Base-by-base conservation (phyloP, 2,888 invertebrate genomes). In the Pyrochroa serraticornis region DNA sequence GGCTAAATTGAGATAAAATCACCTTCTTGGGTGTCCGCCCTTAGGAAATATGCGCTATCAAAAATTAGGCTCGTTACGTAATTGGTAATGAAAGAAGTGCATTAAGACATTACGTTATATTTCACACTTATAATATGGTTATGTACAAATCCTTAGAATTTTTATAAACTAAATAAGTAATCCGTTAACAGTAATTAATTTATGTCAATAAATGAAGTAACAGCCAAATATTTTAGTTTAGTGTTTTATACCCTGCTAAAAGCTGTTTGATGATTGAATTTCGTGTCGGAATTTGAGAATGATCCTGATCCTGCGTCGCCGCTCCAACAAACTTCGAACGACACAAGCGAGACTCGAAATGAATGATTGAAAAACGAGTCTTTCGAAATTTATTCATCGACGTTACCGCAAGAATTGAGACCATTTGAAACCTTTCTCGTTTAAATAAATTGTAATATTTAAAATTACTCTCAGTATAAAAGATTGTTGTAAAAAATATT, bases 181-280 rank as follows among this genome's bases (percentile, higher is more conserved):
- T 12, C 46, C 30, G 9, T 55, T 43, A 55, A 47, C 47, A 55
- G 35, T 14, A 39, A 36, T 50, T 34, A 41, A 37, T 39, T 34
- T 49, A 48, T 41, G 32, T 49, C 39, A 38, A 45, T 31, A 52
- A 52, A 32, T 10, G 33, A 41, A 37, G 10, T 38, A 38, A 52
- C 45, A 52, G 44, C 38, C 52, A 44, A 44, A 52, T 9, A 35
- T 52, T 44, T 31, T 14, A 13, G 45, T 38, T 44, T 41, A 41
- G 37, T 48, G 12, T 51, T 37, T 44, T 53, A 42, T 58, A 60
- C 58, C 63, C 60, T 63, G 58, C 58, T 63, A 56, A 46, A 58
- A 58, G 58, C 59, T 53, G 55, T 56, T 35, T 39, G 33, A 13
- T 31, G 14, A 38, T 38, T 5, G 7, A 22, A 9, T n/a, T 22